These are phyloP conservation scores for Caenorhabditis sp. DNA, from an alignment of 2,888 invertebrate genomes.

Conservation along the genomic window DNA sequence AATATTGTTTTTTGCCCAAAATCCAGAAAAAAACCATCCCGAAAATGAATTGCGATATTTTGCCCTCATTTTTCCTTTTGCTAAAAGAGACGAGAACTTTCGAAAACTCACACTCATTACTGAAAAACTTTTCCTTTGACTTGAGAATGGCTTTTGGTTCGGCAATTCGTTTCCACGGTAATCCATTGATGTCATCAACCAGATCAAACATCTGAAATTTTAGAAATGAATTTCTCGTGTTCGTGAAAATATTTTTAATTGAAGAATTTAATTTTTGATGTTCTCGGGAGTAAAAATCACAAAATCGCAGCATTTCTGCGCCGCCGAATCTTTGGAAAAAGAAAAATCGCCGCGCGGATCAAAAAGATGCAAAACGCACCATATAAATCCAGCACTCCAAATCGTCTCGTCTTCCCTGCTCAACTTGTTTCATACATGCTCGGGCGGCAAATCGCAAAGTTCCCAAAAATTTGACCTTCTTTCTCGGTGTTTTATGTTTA, in stretches of 20 bases:
- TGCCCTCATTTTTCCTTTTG: too few species aligned
- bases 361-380: constrained; percentile 1
- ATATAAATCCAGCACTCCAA: constrained; percentile 50
- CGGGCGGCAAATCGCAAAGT: constrained; percentile 46
- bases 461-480: constrained; percentile 50
- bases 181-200: constrained; percentile 35
- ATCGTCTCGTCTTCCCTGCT: constrained; percentile 51
- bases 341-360: neutral
- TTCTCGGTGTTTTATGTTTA: constrained; percentile 27
- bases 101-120: neutral
- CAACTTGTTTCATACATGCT: constrained; percentile 39
- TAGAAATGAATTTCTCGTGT: too few species aligned
- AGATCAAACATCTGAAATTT: constrained; percentile 34
- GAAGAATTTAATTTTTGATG: too few species aligned
- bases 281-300: too few species aligned
- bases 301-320: too few species aligned
- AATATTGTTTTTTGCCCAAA: too few species aligned
- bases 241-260: too few species aligned
- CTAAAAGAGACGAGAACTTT: too few species aligned
- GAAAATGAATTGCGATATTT: too few species aligned
- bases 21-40: too few species aligned
- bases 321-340: too few species aligned
- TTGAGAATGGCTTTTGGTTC: constrained; percentile 16
- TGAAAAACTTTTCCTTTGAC: constrained; percentile 13
- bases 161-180: constrained; percentile 34